Evolutionary conservation across 2,113 vertebrate species (phyloP).

Genomic region (Acanthisitta chloris): DNA sequence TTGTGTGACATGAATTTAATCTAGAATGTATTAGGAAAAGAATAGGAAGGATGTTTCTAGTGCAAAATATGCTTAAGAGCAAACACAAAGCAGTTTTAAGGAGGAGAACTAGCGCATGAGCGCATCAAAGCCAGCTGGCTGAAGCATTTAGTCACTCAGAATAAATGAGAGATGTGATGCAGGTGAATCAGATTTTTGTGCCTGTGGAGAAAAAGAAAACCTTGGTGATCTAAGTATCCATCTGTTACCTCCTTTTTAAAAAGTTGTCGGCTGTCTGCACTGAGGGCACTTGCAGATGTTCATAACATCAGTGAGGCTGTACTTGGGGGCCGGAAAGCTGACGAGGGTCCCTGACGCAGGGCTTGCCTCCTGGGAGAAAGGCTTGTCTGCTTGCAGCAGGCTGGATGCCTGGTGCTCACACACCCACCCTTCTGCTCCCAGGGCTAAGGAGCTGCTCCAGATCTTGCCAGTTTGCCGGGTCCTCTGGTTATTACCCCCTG

Average conservation of each 20-base stretch:
- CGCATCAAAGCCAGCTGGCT: not conserved
- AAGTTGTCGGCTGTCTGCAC: fast-evolving
- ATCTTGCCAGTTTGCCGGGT: not conserved
- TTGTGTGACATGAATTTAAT: not conserved
- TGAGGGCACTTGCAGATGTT: not conserved
- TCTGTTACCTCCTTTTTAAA: not conserved
- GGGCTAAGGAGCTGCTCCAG: not conserved
- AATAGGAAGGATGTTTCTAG: not conserved
- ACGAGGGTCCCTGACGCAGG: not conserved
- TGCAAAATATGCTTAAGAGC: not conserved
- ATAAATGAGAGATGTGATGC: not conserved
- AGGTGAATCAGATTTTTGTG: not conserved
- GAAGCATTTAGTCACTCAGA: not conserved
- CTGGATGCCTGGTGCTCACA: not conserved
- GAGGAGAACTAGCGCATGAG: not conserved
- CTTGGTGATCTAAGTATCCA: not conserved
- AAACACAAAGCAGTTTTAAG: not conserved
- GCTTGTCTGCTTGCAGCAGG: not conserved
- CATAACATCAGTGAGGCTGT: fast-evolving
- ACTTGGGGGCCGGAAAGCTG: fast-evolving
- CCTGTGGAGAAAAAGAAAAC: not conserved
- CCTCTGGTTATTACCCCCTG: not conserved
- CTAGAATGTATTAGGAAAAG: not conserved
- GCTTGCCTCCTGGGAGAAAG: not conserved
- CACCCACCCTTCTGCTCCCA: fast-evolving